These are phyloP conservation scores for Phyto melanocephala DNA, from an alignment of 2,888 invertebrate species.

Conservation along the genomic window DNA sequence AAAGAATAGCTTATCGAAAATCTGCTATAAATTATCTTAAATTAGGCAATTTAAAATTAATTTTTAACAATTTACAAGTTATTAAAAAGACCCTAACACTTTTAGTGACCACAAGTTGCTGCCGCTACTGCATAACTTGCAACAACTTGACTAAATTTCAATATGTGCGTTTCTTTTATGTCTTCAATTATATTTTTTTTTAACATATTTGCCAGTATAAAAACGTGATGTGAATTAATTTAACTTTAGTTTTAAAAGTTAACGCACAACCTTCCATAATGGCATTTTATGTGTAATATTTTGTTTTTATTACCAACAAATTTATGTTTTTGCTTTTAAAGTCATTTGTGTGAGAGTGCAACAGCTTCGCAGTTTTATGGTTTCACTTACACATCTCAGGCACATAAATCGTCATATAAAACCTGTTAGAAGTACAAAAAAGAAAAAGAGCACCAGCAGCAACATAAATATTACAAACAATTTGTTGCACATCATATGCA, in stretches of 20 bases:
- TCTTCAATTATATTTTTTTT: slow-evolving; percentile 25
- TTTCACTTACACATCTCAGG: slow-evolving; percentile 42
- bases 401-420: background rate
- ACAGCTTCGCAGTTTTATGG: slow-evolving; percentile 53
- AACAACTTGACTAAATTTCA: slow-evolving; percentile 12
- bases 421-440: slow-evolving; percentile 14
- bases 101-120: too few relatives aligned
- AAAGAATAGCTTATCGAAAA: too few relatives aligned
- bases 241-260: background rate
- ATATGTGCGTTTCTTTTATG: background rate
- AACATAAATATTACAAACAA: slow-evolving; percentile 39
- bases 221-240: background rate
- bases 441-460: background rate
- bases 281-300: slow-evolving; percentile 47
- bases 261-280: background rate
- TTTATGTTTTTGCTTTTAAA: background rate
- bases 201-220: slow-evolving; percentile 13
- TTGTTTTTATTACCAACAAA: slow-evolving; percentile 39
- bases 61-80: too few relatives aligned
- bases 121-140: background rate
- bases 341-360: background rate
- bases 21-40: too few relatives aligned
- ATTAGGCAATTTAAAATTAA: too few relatives aligned
- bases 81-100: too few relatives aligned
- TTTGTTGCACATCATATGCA: slow-evolving; percentile 33